A percentile compares a stretch with the other conserved stretches of the same genome.
phyloP scores from a whole-genome alignment of 1,140 invertebrate species.

The Micrasema longulum region DNA sequence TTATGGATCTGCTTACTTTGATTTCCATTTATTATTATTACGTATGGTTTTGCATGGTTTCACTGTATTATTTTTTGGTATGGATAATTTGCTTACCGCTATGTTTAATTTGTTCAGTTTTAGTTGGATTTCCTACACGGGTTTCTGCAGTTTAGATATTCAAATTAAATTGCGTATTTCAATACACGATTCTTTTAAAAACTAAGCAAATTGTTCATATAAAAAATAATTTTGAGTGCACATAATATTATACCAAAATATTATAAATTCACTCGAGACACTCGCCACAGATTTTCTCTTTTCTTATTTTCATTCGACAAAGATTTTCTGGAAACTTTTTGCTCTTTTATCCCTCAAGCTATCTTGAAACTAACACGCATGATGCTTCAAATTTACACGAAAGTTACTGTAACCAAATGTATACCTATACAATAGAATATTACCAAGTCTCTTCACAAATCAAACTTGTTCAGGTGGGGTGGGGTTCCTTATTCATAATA shows the following conservation, averaged over 20 bases:
- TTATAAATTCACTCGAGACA: neutral
- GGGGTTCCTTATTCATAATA: too few relatives aligned
- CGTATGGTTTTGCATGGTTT: constrained; percentile 20
- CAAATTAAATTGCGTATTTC: too few relatives aligned
- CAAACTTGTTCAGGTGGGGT: too few relatives aligned
- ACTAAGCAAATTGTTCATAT: constrained; percentile 13
- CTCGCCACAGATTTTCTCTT: neutral
- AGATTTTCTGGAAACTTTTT: neutral
- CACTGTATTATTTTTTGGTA: constrained; percentile 23
- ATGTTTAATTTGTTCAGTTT: constrained; percentile 14
- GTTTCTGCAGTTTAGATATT: too few relatives aligned
- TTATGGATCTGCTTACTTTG: neutral
- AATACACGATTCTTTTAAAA: too few relatives aligned
- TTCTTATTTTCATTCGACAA: neutral
- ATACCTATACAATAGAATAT: too few relatives aligned
- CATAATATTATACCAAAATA: neutral
- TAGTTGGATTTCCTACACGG: too few relatives aligned
- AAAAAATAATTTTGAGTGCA: neutral
- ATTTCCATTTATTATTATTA: constrained; percentile 12
- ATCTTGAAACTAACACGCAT: constrained; percentile 9
- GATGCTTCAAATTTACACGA: constrained; percentile 5
- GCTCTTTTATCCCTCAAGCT: constrained; percentile 29
- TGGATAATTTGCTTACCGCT: constrained; percentile 27
- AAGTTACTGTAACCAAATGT: too few relatives aligned
- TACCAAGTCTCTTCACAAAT: too few relatives aligned